These are phyloP conservation scores for Neodontobutis hainanensis DNA, from an alignment of 2,113 vertebrate genomes.

Conservation along the genomic window DNA sequence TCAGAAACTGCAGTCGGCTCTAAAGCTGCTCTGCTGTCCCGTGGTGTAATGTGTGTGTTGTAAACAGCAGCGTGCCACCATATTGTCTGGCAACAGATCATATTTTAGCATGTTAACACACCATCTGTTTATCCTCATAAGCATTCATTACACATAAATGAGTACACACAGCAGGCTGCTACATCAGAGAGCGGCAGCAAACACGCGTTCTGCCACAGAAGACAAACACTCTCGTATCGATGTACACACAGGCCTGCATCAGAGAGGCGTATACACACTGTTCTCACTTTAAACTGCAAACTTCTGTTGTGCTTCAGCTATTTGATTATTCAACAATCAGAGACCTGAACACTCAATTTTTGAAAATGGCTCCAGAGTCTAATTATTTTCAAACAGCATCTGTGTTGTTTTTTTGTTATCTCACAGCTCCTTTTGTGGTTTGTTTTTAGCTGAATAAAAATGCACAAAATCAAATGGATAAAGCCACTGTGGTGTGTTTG, in stretches of 20 bases:
- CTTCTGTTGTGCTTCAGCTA: neutral
- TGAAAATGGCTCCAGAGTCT: neutral
- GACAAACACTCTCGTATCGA: slow-evolving; percentile 36
- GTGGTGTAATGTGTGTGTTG: slow-evolving; percentile 71
- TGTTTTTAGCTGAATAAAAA: neutral
- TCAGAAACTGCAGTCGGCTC: slow-evolving; percentile 34
- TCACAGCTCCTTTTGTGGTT: neutral
- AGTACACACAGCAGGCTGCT: slow-evolving; percentile 67
- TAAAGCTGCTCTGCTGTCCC: slow-evolving; percentile 62
- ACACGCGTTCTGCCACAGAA: slow-evolving; percentile 35
- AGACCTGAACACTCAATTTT: neutral
- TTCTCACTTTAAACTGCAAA: neutral
- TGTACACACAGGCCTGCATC: slow-evolving; percentile 7
- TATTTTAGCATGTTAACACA: slow-evolving; percentile 82
- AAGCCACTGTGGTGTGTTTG: neutral
- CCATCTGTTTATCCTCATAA: slow-evolving; percentile 81
- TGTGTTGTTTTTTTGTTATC: too few species aligned
- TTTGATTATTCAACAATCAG: neutral
- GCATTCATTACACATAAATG: slow-evolving; percentile 80
- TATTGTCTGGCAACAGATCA: slow-evolving; percentile 80
- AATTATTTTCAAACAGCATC: neutral
- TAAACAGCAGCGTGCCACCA: slow-evolving; percentile 78
- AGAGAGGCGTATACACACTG: slow-evolving; percentile 17
- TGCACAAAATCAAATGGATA: neutral
- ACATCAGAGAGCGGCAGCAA: slow-evolving; percentile 48